Evolutionary conservation across 2,888 invertebrate species (phyloP).

Genomic region (Sussaba pulchella): DNA sequence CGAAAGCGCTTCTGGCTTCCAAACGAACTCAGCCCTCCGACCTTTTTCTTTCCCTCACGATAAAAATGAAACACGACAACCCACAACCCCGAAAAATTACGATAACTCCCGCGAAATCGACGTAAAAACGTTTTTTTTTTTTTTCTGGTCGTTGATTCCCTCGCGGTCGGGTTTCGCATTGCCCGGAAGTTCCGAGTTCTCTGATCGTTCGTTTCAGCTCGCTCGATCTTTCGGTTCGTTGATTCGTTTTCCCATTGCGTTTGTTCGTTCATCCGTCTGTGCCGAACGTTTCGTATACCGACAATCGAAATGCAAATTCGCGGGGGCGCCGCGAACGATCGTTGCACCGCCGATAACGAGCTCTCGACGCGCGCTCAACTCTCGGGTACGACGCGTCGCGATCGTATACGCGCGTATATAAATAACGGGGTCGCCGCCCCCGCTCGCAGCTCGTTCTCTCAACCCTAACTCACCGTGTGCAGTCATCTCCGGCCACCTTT

Average conservation of each 20-base stretch:
- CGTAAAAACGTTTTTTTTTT: neutral
- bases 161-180: too few relatives aligned
- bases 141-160: too few relatives aligned
- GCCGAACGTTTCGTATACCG: slow-evolving; percentile 28
- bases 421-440: slow-evolving; percentile 54
- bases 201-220: too few relatives aligned
- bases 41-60: too few relatives aligned
- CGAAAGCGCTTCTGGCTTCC: too few relatives aligned
- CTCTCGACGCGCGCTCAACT: slow-evolving; percentile 43
- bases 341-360: slow-evolving; percentile 58
- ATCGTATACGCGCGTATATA: slow-evolving; percentile 46
- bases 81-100: too few relatives aligned
- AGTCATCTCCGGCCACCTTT: slow-evolving; percentile 43
- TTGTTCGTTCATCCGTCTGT: slow-evolving; percentile 31
- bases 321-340: slow-evolving; percentile 46
- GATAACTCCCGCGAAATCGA: too few relatives aligned
- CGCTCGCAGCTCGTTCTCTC: slow-evolving; percentile 32
- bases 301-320: slow-evolving; percentile 57
- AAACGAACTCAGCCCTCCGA: too few relatives aligned
- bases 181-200: slow-evolving; percentile 38
- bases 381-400: too few relatives aligned
- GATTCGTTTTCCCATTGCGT: slow-evolving; percentile 35
- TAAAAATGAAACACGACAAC: too few relatives aligned
- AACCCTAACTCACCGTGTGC: neutral
- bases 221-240: slow-evolving; percentile 30